A percentile compares a stretch with the other conserved stretches of the same genome.
phyloP scores from a whole-genome alignment of 2,113 vertebrate species.

The Eptesicus fuscus region DNA sequence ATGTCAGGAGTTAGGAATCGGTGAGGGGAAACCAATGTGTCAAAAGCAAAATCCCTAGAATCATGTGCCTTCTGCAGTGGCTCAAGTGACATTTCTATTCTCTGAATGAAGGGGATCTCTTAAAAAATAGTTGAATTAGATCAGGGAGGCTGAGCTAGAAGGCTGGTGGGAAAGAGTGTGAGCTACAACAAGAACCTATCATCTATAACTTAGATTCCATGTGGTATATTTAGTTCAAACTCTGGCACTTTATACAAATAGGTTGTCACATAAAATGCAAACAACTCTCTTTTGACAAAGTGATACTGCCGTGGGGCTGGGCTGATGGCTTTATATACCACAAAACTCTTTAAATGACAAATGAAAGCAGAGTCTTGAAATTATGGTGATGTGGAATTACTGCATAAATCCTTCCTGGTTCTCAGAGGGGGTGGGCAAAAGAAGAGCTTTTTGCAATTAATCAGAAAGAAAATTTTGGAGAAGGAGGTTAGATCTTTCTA shows the following conservation, averaged over 20 bases:
- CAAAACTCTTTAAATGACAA: conserved; percentile 56
- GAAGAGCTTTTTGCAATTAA: conserved; percentile 48
- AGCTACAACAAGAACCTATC: background rate
- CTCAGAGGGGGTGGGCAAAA: background rate
- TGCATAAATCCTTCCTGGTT: conserved; percentile 22
- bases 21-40: background rate
- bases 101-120: background rate
- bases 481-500: conserved; percentile 17
- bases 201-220: background rate
- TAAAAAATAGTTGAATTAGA: background rate
- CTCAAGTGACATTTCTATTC: background rate
- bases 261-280: conserved; percentile 42
- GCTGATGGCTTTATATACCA: background rate
- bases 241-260: conserved; percentile 58
- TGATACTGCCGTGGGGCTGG: background rate
- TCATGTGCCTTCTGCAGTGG: background rate
- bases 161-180: too few relatives aligned
- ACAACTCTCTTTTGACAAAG: conserved; percentile 60
- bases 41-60: background rate
- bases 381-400: conserved; percentile 15
- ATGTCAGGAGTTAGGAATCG: background rate
- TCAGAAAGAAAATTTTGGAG: conserved; percentile 59
- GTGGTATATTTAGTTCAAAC: conserved; percentile 41
- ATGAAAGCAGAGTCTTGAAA: conserved; percentile 48
- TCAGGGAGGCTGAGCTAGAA: background rate